phyloP scores from a whole-genome alignment of 1,140 invertebrate species.

The Penaeus japonicus region DNA sequence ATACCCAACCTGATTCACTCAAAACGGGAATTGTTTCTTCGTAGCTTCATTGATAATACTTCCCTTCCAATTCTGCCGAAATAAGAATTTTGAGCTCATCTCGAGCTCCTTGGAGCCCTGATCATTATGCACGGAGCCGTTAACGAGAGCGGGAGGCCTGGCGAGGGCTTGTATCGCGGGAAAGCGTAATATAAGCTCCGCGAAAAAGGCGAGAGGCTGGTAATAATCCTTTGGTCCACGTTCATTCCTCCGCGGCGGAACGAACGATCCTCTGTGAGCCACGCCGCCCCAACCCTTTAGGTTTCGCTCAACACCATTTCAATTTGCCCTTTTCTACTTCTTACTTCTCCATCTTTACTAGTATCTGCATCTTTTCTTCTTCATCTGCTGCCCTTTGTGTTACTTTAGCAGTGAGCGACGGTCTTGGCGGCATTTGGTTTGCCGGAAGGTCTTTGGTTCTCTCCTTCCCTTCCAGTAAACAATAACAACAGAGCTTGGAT shows the following conservation, averaged over 20 bases:
- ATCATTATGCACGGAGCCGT: not conserved
- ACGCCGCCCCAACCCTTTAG: no score
- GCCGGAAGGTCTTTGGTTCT: no score
- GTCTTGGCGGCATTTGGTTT: no score
- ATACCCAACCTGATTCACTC: constrained; percentile 16
- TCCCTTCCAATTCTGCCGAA: no score
- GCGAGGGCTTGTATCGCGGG: not conserved
- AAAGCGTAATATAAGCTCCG: constrained; percentile 28
- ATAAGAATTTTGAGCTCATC: not conserved
- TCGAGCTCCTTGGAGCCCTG: not conserved
- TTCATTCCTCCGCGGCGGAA: not conserved
- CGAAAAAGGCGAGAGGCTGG: constrained; percentile 9
- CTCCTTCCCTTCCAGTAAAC: not conserved
- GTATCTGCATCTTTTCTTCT: no score
- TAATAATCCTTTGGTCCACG: constrained; percentile 25
- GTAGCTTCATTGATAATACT: not conserved
- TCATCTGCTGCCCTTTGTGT: not conserved
- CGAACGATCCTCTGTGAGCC: not conserved
- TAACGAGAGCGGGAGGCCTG: not conserved
- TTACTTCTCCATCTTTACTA: not conserved
- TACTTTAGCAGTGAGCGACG: not conserved
- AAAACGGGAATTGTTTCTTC: constrained; percentile 20
- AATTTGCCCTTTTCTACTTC: not conserved
- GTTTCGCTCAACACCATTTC: not conserved
- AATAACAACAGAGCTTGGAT: not conserved